Evolutionary conservation across 2,113 vertebrate species (phyloP).

Genomic region (Mixornis gularis): DNA sequence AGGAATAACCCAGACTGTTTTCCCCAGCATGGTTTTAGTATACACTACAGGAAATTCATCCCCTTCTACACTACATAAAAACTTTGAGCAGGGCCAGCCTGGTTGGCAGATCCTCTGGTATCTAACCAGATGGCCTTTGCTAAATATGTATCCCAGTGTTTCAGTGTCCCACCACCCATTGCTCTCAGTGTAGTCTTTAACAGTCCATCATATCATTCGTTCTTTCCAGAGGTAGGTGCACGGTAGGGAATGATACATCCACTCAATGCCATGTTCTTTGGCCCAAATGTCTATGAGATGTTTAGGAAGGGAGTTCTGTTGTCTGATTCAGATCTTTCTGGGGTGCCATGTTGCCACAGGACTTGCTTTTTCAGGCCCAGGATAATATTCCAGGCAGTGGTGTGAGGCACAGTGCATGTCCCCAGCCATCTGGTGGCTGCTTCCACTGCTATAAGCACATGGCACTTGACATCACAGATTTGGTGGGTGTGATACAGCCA

Average conservation of each 20-base stretch:
- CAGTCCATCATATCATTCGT: fast-evolving
- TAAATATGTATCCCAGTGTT: not conserved
- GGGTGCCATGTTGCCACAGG: not conserved
- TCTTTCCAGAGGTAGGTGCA: not conserved
- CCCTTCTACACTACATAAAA: not conserved
- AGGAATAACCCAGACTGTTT: not conserved
- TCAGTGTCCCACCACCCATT: not conserved
- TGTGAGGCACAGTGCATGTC: not conserved
- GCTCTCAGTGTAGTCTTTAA: not conserved
- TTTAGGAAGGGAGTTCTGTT: not conserved
- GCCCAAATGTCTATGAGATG: not conserved
- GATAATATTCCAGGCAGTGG: not conserved
- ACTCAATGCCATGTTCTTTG: not conserved
- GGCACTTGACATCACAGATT: not conserved
- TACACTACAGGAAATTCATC: not conserved
- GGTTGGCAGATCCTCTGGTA: not conserved
- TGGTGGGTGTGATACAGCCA: not conserved
- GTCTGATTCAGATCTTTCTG: not conserved
- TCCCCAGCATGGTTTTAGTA: not conserved
- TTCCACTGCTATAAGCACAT: not conserved
- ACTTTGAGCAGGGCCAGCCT: not conserved
- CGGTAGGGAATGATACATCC: not conserved
- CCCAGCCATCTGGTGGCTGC: too few relatives aligned
- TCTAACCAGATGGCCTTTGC: not conserved
- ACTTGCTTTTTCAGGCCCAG: not conserved